phyloP scores from a whole-genome alignment of 2,888 invertebrate species.

The Charanyca ferruginea region DNA sequence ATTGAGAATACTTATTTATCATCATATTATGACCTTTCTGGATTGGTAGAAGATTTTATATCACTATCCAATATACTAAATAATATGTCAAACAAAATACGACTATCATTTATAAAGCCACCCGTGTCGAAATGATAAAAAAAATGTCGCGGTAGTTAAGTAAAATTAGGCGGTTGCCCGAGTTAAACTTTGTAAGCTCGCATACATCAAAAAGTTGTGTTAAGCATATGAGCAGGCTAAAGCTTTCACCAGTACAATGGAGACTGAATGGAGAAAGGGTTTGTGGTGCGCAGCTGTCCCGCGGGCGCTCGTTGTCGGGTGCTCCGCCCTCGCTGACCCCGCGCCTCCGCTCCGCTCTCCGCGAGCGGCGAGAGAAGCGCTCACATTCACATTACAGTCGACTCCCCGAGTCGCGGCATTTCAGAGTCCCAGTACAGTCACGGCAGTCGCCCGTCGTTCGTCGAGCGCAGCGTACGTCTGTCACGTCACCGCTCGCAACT shows the following conservation, averaged over 20 bases:
- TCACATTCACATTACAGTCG: constrained; percentile 72
- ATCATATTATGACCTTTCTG: constrained; percentile 2
- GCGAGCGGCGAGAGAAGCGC: constrained; percentile 70
- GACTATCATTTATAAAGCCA: neutral
- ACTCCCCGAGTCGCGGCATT: constrained; percentile 66
- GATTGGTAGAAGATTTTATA: neutral
- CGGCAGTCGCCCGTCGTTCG: constrained; percentile 86
- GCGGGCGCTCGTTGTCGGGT: constrained; percentile 81
- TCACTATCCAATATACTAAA: neutral
- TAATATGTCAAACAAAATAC: neutral
- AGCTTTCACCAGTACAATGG: constrained; percentile 85
- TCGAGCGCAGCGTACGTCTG: constrained; percentile 81
- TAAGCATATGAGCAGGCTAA: constrained; percentile 66
- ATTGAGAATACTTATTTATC: constrained; percentile 9
- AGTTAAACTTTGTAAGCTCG: constrained; percentile 38
- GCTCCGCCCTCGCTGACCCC: constrained; percentile 86
- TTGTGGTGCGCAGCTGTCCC: constrained; percentile 88
- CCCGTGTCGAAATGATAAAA: neutral
- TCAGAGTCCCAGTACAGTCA: constrained; percentile 63
- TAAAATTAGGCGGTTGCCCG: constrained; percentile 30
- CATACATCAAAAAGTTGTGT: constrained; percentile 60
- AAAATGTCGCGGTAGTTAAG: constrained; percentile 6
- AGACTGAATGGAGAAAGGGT: constrained; percentile 86
- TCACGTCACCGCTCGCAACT: constrained; percentile 78
- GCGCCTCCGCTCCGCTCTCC: constrained; percentile 75